These are phyloP conservation scores for Pseudanteris insignis DNA, from an alignment of 2,888 invertebrate species.

Conservation along the genomic window DNA sequence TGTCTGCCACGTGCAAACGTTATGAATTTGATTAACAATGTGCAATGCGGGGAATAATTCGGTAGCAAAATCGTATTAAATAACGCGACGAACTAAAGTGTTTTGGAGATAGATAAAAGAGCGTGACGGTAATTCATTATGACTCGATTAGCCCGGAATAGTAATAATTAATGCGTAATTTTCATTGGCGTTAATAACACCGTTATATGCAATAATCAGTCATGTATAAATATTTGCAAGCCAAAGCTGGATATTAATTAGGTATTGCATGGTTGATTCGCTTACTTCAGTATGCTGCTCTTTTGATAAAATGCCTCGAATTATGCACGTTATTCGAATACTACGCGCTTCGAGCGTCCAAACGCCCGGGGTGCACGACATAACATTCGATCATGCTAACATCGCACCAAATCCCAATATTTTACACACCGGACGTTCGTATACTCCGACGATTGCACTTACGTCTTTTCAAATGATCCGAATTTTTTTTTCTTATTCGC, in stretches of 20 bases:
- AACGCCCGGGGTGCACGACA: conserved; percentile 21
- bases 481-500: too few relatives aligned
- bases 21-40: too few relatives aligned
- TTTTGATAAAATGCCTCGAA: conserved; percentile 39
- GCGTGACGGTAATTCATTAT: background rate
- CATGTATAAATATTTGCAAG: conserved; percentile 37
- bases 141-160: conserved; percentile 24
- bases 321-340: conserved; percentile 38
- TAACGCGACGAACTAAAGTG: background rate
- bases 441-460: background rate
- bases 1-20: too few relatives aligned
- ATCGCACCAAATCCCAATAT: conserved; percentile 5
- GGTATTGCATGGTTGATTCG: conserved; percentile 37
- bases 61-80: too few relatives aligned
- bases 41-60: background rate
- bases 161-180: conserved; percentile 37
- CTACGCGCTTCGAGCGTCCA: conserved; percentile 20
- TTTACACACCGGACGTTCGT: background rate
- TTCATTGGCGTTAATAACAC: conserved; percentile 33
- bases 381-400: conserved; percentile 20
- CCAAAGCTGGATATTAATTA: conserved; percentile 37
- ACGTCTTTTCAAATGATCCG: background rate
- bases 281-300: conserved; percentile 26
- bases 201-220: conserved; percentile 35
- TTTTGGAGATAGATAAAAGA: background rate